Evolutionary conservation across 2,888 invertebrate genomes (phyloP).

Genomic region (Cephus pygmeus): DNA sequence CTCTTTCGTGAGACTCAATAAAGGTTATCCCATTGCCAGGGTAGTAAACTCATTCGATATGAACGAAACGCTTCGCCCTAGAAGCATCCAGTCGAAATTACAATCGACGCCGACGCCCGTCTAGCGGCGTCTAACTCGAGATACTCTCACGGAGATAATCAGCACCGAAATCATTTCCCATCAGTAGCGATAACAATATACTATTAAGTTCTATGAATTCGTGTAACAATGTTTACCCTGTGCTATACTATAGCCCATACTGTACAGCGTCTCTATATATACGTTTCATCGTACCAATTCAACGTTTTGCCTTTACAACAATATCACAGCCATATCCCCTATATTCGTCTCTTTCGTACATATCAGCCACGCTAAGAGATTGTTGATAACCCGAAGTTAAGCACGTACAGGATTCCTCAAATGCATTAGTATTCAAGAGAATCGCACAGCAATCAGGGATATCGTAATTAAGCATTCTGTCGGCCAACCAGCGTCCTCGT

Average conservation of each 20-base stretch:
- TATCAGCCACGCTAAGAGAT: neutral
- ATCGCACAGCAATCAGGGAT: neutral
- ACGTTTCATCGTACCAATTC: neutral
- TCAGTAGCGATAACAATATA: neutral
- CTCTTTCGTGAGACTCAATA: neutral
- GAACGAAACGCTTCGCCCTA: neutral
- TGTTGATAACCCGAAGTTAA: neutral
- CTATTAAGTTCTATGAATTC: neutral
- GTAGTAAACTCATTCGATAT: neutral
- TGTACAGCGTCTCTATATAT: too few species aligned
- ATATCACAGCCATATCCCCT: neutral
- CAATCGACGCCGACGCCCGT: neutral
- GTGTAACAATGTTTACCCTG: neutral
- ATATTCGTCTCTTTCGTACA: neutral
- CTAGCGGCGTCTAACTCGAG: neutral
- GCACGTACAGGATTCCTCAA: neutral
- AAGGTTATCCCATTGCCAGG: neutral
- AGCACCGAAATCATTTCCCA: neutral
- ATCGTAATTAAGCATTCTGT: neutral
- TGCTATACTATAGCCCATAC: too few species aligned
- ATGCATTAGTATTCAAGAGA: neutral
- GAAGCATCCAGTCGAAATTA: neutral
- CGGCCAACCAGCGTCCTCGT: neutral
- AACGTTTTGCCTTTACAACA: neutral
- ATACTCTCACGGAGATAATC: neutral